Evolutionary conservation across 2,888 invertebrate species (phyloP).

Genomic region (Limnephilus rhombicus): DNA sequence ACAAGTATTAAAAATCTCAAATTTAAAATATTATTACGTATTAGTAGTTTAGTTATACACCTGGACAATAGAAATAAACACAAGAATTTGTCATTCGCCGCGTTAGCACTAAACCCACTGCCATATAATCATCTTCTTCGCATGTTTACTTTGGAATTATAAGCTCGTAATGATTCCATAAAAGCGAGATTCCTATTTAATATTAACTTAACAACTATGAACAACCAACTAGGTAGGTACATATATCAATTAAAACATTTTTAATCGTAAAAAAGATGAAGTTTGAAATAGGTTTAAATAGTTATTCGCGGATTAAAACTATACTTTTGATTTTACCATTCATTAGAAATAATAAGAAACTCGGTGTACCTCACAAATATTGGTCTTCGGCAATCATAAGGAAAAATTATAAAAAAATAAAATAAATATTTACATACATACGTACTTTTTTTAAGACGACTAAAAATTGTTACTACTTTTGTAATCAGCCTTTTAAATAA

Average conservation of each 20-base stretch:
- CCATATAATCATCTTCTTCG: constrained; percentile 25
- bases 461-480: background rate
- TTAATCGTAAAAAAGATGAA: background rate
- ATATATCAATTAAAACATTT: background rate
- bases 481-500: background rate
- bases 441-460: background rate
- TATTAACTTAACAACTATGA: background rate
- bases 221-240: background rate
- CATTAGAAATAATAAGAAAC: background rate
- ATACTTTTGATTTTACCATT: background rate
- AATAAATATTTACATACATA: too few species aligned
- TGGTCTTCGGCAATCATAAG: background rate
- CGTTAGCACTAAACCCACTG: background rate
- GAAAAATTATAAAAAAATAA: background rate
- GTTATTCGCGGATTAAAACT: background rate
- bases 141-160: constrained; percentile 32
- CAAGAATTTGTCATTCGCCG: background rate
- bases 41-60: background rate
- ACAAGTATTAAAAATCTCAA: background rate
- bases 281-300: background rate
- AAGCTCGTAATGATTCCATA: constrained; percentile 14
- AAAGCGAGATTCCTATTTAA: constrained; percentile 35
- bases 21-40: background rate
- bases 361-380: background rate
- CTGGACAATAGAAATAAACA: background rate